phyloP scores from a whole-genome alignment of 2,888 invertebrate species.

The Metallyticus violacea region DNA sequence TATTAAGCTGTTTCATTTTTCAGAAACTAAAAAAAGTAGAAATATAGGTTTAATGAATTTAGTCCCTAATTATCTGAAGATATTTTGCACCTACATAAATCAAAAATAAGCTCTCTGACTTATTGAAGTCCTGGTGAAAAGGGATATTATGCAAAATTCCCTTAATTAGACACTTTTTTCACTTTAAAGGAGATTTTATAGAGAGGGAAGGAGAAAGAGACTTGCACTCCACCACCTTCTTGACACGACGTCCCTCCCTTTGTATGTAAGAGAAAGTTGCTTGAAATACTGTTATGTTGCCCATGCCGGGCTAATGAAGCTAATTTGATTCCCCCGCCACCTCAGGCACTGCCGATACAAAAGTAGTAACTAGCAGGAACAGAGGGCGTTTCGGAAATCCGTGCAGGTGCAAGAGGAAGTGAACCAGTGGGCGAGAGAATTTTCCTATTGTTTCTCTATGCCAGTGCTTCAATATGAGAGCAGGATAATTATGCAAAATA shows the following conservation, averaged over 20 bases:
- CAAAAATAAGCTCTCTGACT: not conserved
- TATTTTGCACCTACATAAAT: not conserved
- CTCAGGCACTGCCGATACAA: not conserved
- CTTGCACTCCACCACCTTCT: not conserved
- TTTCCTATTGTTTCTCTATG: not conserved
- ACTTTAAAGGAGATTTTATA: not conserved
- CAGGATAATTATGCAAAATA: not conserved
- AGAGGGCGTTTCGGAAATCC: not conserved
- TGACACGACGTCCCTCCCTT: too few relatives aligned
- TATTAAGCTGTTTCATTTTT: too few relatives aligned
- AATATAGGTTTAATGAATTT: too few relatives aligned
- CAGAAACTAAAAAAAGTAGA: too few relatives aligned
- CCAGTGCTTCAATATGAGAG: too few relatives aligned
- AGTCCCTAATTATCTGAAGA: not conserved
- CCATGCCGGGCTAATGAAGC: not conserved
- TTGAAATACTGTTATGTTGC: too few relatives aligned
- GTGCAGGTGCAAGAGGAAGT: too few relatives aligned
- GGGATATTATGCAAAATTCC: not conserved
- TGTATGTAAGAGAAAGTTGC: not conserved
- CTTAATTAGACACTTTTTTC: not conserved
- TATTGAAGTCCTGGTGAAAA: too few relatives aligned
- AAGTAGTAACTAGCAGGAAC: not conserved
- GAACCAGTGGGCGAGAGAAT: too few relatives aligned
- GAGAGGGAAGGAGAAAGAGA: not conserved
- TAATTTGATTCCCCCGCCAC: not conserved